These are phyloP conservation scores for Euthynnus affinis DNA, from an alignment of 2,797 vertebrate species.

Conservation along the genomic window DNA sequence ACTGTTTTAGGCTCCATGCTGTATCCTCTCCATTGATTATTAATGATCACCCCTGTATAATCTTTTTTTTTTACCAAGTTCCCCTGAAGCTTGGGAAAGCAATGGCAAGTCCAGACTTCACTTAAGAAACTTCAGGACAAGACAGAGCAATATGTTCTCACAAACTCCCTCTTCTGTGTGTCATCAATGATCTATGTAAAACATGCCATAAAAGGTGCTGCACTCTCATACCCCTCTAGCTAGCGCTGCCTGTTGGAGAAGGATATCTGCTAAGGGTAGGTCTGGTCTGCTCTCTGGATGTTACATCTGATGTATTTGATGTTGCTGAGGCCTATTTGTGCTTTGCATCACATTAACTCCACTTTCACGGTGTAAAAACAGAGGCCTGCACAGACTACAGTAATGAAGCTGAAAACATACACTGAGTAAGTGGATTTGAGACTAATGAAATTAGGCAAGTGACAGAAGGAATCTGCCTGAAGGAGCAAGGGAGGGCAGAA, in stretches of 20 bases:
- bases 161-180: conserved; percentile 44
- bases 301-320: conserved; percentile 44
- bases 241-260: conserved; percentile 21
- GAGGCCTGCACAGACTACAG: conserved; percentile 25
- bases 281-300: conserved; percentile 14
- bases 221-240: conserved; percentile 33
- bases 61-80: conserved; percentile 67
- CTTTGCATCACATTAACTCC: conserved; percentile 36
- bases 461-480: conserved; percentile 49
- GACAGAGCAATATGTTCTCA: conserved; percentile 54
- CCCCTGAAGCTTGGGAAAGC: conserved; percentile 55
- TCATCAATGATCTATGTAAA: conserved; percentile 65
- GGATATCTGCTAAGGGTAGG: conserved; percentile 33
- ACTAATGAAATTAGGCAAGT: conserved; percentile 65
- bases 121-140: conserved; percentile 54
- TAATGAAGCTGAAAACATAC: conserved; percentile 65
- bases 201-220: conserved; percentile 45
- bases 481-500: conserved; percentile 31
- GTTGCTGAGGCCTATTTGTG: conserved; percentile 25
- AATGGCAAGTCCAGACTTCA: conserved; percentile 43
- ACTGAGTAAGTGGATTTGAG: conserved; percentile 66
- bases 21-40: conserved; percentile 79
- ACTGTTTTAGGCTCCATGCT: conserved; percentile 71
- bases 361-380: conserved; percentile 28
- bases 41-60: conserved; percentile 75